Evolutionary conservation across 2,888 invertebrate species (phyloP), one percentile per base, ranked within the genome.

Genomic region (Noctua pronuba): DNA sequence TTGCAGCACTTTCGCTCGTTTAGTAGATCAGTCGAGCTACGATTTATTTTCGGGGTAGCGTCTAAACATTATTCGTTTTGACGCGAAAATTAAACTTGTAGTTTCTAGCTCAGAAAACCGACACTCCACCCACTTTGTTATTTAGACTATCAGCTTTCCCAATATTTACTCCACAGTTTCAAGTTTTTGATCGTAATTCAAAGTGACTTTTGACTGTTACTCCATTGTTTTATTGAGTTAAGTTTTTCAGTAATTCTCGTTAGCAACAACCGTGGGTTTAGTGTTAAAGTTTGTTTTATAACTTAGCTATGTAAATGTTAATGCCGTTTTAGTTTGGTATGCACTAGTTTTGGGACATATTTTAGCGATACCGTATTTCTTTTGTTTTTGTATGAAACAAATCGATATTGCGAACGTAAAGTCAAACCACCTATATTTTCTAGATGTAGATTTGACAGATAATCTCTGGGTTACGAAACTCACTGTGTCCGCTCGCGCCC

Each of bases 111-210:
- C 10, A 35, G 41, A 55, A 60, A 74, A 24, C n/a, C 11, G 18
- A 24, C 24, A 28, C 44, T 58, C 13, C n/a, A 24, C 3, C 6
- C 21, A 16, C 10, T 60, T n/a, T n/a, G 21, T 41, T 73, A 70
- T 52, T 66, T 55, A 70, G 8, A 38, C 67, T 24, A 55, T 67
- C n/a, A 24, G 38, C 21, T 11, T 21, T n/a, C 13, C 8, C 55
- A 77, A 74, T 65, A 80, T 84, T 75, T 62, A 31, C 31, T 60
- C 28, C 1, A 76, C 44, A 66, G 52, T 66, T 75, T 92, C 91
- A 88, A 90, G 89, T 90, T 90, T 90, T 87, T 88, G 88, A 89
- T 89, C 88, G 89, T 92, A 93, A 94, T 93, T 93, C 92, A 92
- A 93, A 93, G 89, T 92, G 92, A 93, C 90, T 92, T 82, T 84